Conservation (phyloP, 2,797 vertebrate species). For the Dicrostonyx torquatus region DNA sequence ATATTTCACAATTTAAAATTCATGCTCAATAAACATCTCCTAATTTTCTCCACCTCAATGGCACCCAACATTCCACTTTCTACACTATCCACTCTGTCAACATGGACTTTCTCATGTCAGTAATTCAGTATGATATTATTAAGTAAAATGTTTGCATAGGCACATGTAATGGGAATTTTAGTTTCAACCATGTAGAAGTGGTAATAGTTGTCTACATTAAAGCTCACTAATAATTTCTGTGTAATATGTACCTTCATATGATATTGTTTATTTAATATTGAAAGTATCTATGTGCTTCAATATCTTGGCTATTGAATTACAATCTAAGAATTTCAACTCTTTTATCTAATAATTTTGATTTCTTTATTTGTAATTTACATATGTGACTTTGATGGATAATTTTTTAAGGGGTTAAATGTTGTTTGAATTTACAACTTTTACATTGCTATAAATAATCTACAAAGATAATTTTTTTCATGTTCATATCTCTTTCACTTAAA, state of each 20-base stretch:
- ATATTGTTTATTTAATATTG: neutral
- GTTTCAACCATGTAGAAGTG: neutral
- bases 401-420: neutral
- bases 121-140: neutral
- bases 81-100: neutral
- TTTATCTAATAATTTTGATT: neutral
- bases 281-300: neutral
- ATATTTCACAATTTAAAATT: neutral
- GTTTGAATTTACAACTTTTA: neutral
- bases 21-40: neutral
- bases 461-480: neutral
- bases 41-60: accelerated
- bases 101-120: no score
- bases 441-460: neutral
- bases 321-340: no score
- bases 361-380: neutral
- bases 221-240: neutral
- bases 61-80: neutral
- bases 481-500: neutral
- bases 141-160: neutral
- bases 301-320: neutral
- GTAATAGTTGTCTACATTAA: neutral
- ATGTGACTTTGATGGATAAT: neutral
- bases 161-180: neutral
- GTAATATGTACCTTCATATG: neutral